Evolutionary conservation across 2,888 invertebrate genomes (phyloP), one percentile per base, ranked within the genome.

Genomic region (Dynastes tityus): DNA sequence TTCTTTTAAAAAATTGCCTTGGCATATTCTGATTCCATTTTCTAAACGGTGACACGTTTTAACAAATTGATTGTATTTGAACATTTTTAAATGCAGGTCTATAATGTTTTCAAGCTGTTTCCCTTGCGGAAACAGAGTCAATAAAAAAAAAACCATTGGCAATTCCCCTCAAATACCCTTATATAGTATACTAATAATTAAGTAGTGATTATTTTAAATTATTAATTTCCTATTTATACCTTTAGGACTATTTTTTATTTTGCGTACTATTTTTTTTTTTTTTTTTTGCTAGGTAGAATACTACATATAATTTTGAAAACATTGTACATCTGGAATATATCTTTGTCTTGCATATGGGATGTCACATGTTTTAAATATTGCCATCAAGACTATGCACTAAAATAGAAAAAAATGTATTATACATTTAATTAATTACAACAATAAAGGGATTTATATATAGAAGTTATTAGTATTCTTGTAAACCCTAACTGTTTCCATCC

Each of bases 401-500:
- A 82, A 81, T 81, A 82, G 82, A 79, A 80, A 73, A 27, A 49
- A 82, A 80, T 84, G 83, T 83, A 83, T 84, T 81, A 84, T 83
- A 83, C 82, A 49, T 68, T 68, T 68, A 68, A 68, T 55, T 55
- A 45, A 55, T 51, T 80, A 81, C 78, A 83, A 82, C 83, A 82
- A 82, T 83, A 81, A 83, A 83, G 84, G 84, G 83, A 83, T 85
- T 85, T 85, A 85, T 85, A 85, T 83, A 84, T 84, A 84, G 83
- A 84, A 83, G 81, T 83, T 81, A 82, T 83, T 84, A 85, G 64
- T 79, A 80, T 81, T 81, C 63, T 13, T 58, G n/a, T 32, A 71
- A 6, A 29, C 53, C 16, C 8, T 8, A 3, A 51, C 0, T 1
- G 9, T 22, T 13, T 55, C 55, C 55, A 16, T 55, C 22, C 16